These are phyloP conservation scores for Hipparchia sbordonii DNA, from an alignment of 2,888 invertebrate species.

Conservation along the genomic window DNA sequence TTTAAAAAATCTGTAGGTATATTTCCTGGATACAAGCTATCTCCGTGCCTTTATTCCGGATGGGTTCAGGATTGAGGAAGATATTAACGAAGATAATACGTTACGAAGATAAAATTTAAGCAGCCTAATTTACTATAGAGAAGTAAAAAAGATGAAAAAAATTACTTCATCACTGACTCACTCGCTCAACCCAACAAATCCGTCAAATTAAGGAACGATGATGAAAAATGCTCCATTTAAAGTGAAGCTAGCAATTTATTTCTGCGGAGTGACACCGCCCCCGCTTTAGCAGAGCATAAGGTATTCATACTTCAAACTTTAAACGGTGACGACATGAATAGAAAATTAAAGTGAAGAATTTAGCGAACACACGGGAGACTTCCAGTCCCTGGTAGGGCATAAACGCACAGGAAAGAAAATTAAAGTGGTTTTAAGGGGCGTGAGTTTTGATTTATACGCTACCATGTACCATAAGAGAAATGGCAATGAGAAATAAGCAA, in stretches of 20 bases:
- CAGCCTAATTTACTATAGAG: neutral
- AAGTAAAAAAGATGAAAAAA: neutral
- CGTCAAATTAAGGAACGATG: constrained; percentile 39
- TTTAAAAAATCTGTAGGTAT: too few species aligned
- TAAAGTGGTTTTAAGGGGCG: neutral
- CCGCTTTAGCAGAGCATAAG: constrained; percentile 38
- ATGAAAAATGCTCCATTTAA: constrained; percentile 41
- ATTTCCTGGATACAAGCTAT: too few species aligned
- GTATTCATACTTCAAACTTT: constrained; percentile 42
- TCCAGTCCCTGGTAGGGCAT: constrained; percentile 1
- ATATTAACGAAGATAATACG: too few species aligned
- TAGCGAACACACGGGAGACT: constrained; percentile 23
- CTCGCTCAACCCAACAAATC: constrained; percentile 24
- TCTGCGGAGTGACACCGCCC: constrained; percentile 28
- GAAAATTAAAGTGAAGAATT: constrained; percentile 41
- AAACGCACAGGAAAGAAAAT: neutral
- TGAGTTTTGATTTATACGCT: too few species aligned
- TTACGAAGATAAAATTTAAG: neutral
- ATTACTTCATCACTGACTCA: constrained; percentile 22
- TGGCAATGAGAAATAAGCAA: too few species aligned
- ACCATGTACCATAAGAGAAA: too few species aligned
- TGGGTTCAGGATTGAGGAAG: too few species aligned
- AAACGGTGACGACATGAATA: constrained; percentile 42
- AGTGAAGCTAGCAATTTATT: constrained; percentile 39
- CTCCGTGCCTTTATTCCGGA: too few species aligned